Evolutionary conservation across 2,797 vertebrate species (phyloP).

Genomic region (Streptopelia turtur): DNA sequence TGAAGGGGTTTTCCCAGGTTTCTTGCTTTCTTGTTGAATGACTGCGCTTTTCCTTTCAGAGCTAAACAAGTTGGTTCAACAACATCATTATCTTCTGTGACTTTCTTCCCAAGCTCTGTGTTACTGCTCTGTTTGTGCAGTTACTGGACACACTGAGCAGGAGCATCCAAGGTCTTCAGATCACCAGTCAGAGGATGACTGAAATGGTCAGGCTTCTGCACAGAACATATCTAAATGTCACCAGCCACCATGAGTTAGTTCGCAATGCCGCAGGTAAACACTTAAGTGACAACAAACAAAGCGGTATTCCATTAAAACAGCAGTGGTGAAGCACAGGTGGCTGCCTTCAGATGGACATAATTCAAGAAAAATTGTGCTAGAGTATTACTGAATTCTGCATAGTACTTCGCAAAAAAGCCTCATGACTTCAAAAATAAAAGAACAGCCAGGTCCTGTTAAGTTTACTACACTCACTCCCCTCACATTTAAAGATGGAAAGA

Average conservation of each 20-base stretch:
- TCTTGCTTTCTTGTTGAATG: not conserved
- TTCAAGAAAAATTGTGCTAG: not conserved
- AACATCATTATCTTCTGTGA: not conserved
- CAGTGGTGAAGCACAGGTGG: not conserved
- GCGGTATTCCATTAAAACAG: not conserved
- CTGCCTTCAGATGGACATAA: not conserved
- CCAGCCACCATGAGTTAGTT: not conserved
- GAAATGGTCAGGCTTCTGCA: not conserved
- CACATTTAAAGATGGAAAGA: conserved; percentile 47
- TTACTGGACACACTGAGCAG: not conserved
- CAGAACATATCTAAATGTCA: not conserved
- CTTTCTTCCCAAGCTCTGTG: not conserved
- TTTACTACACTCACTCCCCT: not conserved
- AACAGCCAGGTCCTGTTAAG: not conserved
- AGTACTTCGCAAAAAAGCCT: conserved; percentile 8
- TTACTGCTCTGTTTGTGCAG: not conserved
- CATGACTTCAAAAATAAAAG: conserved; percentile 16
- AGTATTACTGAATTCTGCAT: not conserved
- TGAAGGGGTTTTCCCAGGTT: conserved; percentile 9
- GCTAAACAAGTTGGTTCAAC: not conserved
- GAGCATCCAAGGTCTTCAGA: not conserved
- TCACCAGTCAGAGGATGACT: not conserved
- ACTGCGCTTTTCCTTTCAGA: not conserved
- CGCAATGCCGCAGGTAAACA: not conserved
- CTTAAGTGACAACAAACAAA: not conserved